Evolutionary conservation across 2,797 vertebrate genomes (phyloP).

Genomic region (Melanotaenia parkinsoni): DNA sequence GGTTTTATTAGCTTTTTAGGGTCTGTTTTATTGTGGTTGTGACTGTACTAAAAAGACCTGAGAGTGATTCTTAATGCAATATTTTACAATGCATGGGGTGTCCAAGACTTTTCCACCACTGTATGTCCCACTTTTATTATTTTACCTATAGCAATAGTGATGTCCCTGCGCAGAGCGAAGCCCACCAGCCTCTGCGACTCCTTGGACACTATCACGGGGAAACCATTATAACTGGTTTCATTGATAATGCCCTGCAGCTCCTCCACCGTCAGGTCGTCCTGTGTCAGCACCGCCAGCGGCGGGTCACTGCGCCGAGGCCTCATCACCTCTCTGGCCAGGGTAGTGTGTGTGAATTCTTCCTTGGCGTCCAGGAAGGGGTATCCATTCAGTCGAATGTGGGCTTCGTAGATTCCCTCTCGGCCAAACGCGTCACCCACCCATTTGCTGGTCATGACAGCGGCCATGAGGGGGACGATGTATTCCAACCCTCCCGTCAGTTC

Average conservation of each 20-base stretch:
- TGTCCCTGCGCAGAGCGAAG: conserved; percentile 96
- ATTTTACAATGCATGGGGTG: not conserved
- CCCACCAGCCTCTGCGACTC: conserved; percentile 97
- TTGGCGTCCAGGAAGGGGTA: conserved; percentile 99
- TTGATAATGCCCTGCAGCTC: conserved; percentile 94
- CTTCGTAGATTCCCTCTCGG: conserved; percentile 97
- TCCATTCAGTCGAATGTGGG: conserved; percentile 97
- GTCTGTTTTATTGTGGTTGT: not conserved
- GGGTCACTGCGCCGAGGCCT: conserved; percentile 91
- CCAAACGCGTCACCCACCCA: conserved; percentile 99
- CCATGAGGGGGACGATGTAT: conserved; percentile 99
- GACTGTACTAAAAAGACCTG: not conserved
- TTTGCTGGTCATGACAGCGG: conserved; percentile 99
- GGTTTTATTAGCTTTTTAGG: not conserved
- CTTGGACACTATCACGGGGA: conserved; percentile 98
- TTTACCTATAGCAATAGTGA: conserved; percentile 93
- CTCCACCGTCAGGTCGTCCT: conserved; percentile 97
- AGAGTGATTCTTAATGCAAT: not conserved
- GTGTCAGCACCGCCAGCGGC: conserved; percentile 93
- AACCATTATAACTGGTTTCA: conserved; percentile 97
- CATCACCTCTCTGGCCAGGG: conserved; percentile 96
- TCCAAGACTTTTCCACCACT: too few species aligned
- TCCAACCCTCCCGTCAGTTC: conserved; percentile 97
- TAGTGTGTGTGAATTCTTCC: conserved; percentile 98
- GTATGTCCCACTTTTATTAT: too few species aligned